These are phyloP conservation scores for Brachionus angularis DNA, from an alignment of 1,140 invertebrate genomes.

Conservation along the genomic window DNA sequence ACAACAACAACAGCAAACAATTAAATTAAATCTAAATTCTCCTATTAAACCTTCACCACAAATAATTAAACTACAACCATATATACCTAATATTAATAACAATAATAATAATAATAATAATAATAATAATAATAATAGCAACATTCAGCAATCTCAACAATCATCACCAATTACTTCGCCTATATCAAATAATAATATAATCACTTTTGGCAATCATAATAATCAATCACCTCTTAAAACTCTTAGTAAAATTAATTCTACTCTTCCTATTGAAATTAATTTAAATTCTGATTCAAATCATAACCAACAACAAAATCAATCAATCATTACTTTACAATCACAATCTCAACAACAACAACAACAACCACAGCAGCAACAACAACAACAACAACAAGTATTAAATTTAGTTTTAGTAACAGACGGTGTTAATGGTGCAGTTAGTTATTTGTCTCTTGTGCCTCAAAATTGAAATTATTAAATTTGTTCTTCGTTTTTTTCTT, in stretches of 20 bases:
- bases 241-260: too few species aligned
- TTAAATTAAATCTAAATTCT: neutral
- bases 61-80: conserved; percentile 27
- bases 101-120: neutral
- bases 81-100: neutral
- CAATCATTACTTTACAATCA: neutral
- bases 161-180: too few species aligned
- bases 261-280: too few species aligned
- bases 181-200: too few species aligned
- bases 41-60: too few species aligned
- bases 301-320: conserved; percentile 24
- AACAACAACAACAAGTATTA: conserved; percentile 24
- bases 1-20: neutral
- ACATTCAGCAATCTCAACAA: too few species aligned
- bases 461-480: too few species aligned
- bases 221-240: too few species aligned
- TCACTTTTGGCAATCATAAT: too few species aligned
- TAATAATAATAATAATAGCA: too few species aligned
- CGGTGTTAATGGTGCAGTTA: conserved; percentile 35
- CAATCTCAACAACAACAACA: neutral
- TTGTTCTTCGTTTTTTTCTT: too few species aligned
- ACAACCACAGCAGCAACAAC: conserved; percentile 12
- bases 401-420: conserved; percentile 42
- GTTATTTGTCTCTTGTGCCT: conserved; percentile 27
- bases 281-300: neutral